Conservation (phyloP, 2,888 invertebrate genomes). For the Palloptera scutellata region DNA sequence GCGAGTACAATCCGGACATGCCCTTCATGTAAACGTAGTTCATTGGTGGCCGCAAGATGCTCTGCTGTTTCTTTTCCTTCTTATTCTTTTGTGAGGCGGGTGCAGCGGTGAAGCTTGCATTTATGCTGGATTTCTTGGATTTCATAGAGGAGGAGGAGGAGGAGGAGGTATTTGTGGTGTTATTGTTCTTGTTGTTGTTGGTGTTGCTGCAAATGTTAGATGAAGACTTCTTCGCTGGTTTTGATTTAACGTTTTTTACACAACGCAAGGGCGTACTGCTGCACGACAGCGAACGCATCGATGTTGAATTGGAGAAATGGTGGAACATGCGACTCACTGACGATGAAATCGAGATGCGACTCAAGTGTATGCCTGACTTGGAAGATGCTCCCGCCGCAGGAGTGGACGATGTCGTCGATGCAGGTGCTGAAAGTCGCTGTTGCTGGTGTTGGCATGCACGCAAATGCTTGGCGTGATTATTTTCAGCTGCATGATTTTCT, state of each 20-base stretch:
- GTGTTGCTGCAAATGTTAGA: slow-evolving; percentile 26
- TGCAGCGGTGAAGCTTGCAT: slow-evolving; percentile 33
- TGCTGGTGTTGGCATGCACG: slow-evolving; percentile 7
- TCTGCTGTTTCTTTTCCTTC: slow-evolving; percentile 68
- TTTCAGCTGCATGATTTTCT: slow-evolving; percentile 7
- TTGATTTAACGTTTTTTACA: slow-evolving; percentile 38
- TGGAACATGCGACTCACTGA: slow-evolving; percentile 76
- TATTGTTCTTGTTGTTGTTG: slow-evolving; percentile 33
- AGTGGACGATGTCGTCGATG: slow-evolving; percentile 37
- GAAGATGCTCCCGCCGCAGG: slow-evolving; percentile 39
- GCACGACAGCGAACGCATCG: slow-evolving; percentile 70
- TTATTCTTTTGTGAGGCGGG: slow-evolving; percentile 42
- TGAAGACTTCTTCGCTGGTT: slow-evolving; percentile 12
- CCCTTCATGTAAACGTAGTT: slow-evolving; percentile 83
- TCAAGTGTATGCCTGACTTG: slow-evolving; percentile 48
- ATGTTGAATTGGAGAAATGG: slow-evolving; percentile 67
- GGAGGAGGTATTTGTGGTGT: slow-evolving; percentile 37
- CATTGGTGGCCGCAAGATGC: slow-evolving; percentile 80
- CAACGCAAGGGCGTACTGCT: slow-evolving; percentile 65
- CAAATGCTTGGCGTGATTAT: slow-evolving; percentile 30
- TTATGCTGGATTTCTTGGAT: slow-evolving; percentile 11
- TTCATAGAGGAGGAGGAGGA: slow-evolving; percentile 33
- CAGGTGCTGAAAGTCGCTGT: slow-evolving; percentile 23
- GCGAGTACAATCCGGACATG: slow-evolving; percentile 80
- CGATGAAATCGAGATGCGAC: slow-evolving; percentile 66